phyloP scores from a whole-genome alignment of 2,888 invertebrate genomes.

The Cetonia aurata region DNA sequence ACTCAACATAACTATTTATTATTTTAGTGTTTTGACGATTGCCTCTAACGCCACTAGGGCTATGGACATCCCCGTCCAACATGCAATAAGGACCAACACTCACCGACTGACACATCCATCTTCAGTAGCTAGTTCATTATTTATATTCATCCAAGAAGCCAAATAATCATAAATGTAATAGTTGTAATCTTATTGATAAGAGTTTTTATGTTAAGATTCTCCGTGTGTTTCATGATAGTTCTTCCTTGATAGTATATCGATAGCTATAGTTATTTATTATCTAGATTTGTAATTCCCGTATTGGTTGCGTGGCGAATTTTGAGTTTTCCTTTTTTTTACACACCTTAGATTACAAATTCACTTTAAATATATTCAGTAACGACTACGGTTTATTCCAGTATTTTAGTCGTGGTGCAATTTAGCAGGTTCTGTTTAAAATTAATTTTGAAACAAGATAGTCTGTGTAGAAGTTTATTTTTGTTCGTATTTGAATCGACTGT shows the following conservation, averaged over 20 bases:
- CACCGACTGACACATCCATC: slow-evolving; percentile 66
- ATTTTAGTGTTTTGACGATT: slow-evolving; percentile 67
- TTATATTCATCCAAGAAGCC: slow-evolving; percentile 62
- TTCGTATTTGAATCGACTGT: slow-evolving; percentile 59
- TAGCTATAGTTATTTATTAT: slow-evolving; percentile 47
- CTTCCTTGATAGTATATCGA: slow-evolving; percentile 45
- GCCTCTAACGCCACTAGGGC: slow-evolving; percentile 65
- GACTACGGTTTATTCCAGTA: slow-evolving; percentile 45
- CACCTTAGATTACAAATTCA: slow-evolving; percentile 45
- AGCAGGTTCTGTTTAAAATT: slow-evolving; percentile 49
- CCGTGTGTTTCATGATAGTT: slow-evolving; percentile 58
- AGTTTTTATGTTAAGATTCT: slow-evolving; percentile 60
- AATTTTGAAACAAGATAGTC: slow-evolving; percentile 24
- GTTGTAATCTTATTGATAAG: slow-evolving; percentile 63
- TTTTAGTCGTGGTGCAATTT: slow-evolving; percentile 55
- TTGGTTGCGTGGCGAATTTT: slow-evolving; percentile 45
- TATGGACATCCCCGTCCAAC: slow-evolving; percentile 65
- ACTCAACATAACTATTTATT: slow-evolving; percentile 47
- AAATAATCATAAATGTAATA: slow-evolving; percentile 67
- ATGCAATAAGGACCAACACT: slow-evolving; percentile 68
- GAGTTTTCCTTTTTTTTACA: slow-evolving; percentile 44
- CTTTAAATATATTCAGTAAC: slow-evolving; percentile 41
- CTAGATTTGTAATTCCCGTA: slow-evolving; percentile 44
- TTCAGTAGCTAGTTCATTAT: slow-evolving; percentile 66
- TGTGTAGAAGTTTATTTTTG: slow-evolving; percentile 39